Evolutionary conservation across 1,140 invertebrate genomes (phyloP).

Genomic region (Mamestra configurata): DNA sequence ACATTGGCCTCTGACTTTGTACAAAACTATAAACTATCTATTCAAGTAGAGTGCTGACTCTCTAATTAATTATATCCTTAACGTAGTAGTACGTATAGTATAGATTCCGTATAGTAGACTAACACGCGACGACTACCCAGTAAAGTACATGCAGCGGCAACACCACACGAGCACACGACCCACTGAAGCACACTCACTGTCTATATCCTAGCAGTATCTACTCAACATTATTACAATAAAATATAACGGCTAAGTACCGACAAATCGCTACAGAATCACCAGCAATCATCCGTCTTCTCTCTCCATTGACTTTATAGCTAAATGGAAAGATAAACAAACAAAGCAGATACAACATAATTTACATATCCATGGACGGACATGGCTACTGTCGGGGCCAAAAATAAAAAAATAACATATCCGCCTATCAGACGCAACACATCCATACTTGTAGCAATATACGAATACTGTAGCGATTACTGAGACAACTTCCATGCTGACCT

Average conservation of each 20-base stretch:
- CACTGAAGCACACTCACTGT: not conserved
- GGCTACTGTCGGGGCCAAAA: not conserved
- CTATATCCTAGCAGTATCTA: not conserved
- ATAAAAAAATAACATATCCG: slow-evolving; percentile 31
- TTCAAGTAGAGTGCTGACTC: not conserved
- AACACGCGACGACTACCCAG: not conserved
- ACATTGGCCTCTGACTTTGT: not conserved
- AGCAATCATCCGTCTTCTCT: not conserved
- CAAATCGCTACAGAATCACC: not conserved
- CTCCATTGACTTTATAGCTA: slow-evolving; percentile 7
- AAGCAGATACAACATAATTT: slow-evolving; percentile 22
- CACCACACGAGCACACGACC: not conserved
- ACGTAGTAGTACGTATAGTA: no score
- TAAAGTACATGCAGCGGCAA: not conserved
- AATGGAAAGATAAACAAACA: slow-evolving; percentile 35
- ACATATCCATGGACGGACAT: slow-evolving; percentile 12
- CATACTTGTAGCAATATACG: not conserved
- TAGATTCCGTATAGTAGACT: no score
- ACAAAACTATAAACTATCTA: not conserved
- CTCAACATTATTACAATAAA: not conserved
- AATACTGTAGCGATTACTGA: slow-evolving; percentile 8
- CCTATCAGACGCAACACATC: not conserved
- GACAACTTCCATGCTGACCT: slow-evolving; percentile 22
- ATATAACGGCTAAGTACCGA: not conserved
- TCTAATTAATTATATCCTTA: not conserved